These are phyloP conservation scores for Lydus trimaculatus DNA, from an alignment of 2,888 invertebrate species.

Conservation along the genomic window DNA sequence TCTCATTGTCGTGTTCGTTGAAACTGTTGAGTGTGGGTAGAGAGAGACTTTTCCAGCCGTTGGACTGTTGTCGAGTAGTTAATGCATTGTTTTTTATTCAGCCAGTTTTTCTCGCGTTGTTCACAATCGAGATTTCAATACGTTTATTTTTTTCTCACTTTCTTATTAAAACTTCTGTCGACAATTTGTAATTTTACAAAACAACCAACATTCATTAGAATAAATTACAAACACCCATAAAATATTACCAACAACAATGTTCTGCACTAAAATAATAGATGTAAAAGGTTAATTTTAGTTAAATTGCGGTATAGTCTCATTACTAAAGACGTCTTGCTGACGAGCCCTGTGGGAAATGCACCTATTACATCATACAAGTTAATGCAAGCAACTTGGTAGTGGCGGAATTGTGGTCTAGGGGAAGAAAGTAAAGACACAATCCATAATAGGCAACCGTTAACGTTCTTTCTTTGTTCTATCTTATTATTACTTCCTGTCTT, in stretches of 20 bases:
- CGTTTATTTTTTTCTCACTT: not conserved
- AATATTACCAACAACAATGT: not conserved
- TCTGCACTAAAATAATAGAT: not conserved
- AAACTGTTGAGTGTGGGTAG: not conserved
- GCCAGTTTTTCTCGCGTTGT: not conserved
- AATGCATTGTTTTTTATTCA: not conserved
- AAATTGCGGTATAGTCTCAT: not conserved
- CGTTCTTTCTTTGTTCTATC: not conserved
- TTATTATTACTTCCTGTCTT: not conserved
- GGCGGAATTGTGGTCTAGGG: constrained; percentile 10
- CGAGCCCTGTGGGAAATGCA: not conserved
- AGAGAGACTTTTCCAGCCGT: not conserved
- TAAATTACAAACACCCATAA: not conserved
- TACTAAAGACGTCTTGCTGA: not conserved
- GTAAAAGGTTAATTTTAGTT: not conserved
- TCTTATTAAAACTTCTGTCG: not conserved
- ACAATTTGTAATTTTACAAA: not conserved
- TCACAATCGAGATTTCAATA: not conserved
- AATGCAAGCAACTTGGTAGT: constrained; percentile 10
- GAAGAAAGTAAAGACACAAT: constrained; percentile 7
- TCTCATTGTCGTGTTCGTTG: not conserved
- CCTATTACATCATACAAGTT: constrained; percentile 5
- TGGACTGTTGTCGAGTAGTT: not conserved
- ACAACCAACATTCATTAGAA: not conserved
- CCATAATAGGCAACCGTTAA: not conserved